Conservation (phyloP, 2,888 invertebrate species). For the Corbicula japonica region DNA sequence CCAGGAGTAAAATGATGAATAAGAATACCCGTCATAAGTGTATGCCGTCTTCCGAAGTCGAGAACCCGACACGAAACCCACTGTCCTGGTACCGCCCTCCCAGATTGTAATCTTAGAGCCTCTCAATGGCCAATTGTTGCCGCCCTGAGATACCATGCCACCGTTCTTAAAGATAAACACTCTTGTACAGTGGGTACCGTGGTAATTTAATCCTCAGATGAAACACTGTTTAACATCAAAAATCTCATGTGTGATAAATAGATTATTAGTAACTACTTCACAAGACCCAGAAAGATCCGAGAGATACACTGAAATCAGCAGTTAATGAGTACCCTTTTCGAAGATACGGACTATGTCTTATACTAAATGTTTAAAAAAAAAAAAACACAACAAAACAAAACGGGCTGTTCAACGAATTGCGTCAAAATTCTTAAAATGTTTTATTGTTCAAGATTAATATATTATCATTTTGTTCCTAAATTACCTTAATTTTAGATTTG, state of each 20-base stretch:
- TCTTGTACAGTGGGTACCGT: background rate
- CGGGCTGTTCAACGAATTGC: too few relatives aligned
- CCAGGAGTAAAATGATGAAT: background rate
- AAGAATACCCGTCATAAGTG: conserved; percentile 73
- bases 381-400: too few relatives aligned
- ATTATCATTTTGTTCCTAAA: background rate
- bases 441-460: too few relatives aligned
- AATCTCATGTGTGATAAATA: too few relatives aligned
- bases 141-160: conserved; percentile 83
- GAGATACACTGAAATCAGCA: too few relatives aligned
- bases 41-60: conserved; percentile 72
- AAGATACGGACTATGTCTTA: too few relatives aligned
- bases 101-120: conserved; percentile 92
- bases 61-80: conserved; percentile 86
- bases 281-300: too few relatives aligned
- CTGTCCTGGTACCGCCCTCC: conserved; percentile 91
- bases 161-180: conserved; percentile 74
- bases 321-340: too few relatives aligned
- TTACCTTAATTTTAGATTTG: too few relatives aligned
- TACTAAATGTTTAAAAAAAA: too few relatives aligned
- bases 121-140: conserved; percentile 87
- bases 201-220: background rate
- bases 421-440: too few relatives aligned
- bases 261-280: too few relatives aligned
- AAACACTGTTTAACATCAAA: background rate